Percentiles rank a stretch among this genome's conserved stretches.
These are phyloP conservation scores for Smittia aterrima DNA, from an alignment of 2,888 invertebrate genomes.

Conservation along the genomic window DNA sequence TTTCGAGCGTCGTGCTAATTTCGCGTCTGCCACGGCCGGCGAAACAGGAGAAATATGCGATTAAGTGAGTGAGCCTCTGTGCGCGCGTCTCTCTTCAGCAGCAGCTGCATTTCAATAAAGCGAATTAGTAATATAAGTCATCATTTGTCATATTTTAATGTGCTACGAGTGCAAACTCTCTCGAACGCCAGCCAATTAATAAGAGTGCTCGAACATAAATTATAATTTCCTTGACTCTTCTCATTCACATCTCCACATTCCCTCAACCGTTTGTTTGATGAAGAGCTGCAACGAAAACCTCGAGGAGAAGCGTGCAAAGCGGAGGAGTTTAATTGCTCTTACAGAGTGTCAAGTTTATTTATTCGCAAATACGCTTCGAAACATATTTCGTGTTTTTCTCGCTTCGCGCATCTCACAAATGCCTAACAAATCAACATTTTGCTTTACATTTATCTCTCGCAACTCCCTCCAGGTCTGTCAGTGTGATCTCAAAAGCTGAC, in stretches of 20 bases:
- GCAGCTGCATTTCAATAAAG: conserved; percentile 24
- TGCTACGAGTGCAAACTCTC: conserved; percentile 29
- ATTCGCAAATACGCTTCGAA: conserved; percentile 28
- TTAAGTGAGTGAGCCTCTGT: not conserved
- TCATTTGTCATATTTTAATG: conserved; percentile 39
- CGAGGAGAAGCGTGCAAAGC: conserved; percentile 5
- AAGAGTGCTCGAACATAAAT: conserved; percentile 29
- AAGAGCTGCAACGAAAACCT: not conserved
- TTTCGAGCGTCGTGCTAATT: not conserved
- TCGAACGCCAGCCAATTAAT: conserved; percentile 28
- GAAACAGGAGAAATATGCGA: not conserved
- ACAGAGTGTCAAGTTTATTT: conserved; percentile 40
- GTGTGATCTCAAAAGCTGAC: not conserved
- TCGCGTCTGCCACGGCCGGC: not conserved
- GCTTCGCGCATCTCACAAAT: not conserved
- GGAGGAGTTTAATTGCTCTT: conserved; percentile 40
- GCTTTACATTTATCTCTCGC: not conserved
- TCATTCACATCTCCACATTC: not conserved
- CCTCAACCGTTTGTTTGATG: not conserved
- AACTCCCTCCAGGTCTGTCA: not conserved
- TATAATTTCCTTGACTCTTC: not conserved
- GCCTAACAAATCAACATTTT: conserved; percentile 24
- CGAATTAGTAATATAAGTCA: conserved; percentile 40
- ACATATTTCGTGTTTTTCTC: not conserved
- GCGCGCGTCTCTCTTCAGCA: conserved; percentile 30